Conservation (phyloP, 2,888 invertebrate species). For the Bembecia ichneumoniformis region DNA sequence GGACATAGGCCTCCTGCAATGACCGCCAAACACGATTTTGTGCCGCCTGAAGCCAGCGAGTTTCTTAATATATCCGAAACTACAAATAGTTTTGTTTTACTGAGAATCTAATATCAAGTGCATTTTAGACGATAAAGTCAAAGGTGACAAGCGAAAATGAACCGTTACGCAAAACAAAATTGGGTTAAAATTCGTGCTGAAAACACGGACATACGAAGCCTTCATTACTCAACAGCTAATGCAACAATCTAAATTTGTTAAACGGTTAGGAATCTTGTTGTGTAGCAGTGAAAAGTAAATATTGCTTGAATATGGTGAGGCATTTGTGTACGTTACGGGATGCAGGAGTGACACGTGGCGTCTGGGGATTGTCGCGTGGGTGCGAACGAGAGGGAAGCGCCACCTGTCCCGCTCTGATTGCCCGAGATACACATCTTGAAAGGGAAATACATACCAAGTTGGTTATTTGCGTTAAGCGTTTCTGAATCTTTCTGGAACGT, state of each 20-base stretch:
- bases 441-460: slow-evolving; percentile 40
- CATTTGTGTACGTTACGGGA: slow-evolving; percentile 23
- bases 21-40: too few relatives aligned
- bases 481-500: slow-evolving; percentile 14
- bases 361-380: slow-evolving; percentile 41
- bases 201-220: neutral
- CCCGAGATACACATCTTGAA: slow-evolving; percentile 56
- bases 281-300: slow-evolving; percentile 39
- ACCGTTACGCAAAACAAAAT: neutral
- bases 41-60: too few relatives aligned
- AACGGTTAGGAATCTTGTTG: slow-evolving; percentile 29
- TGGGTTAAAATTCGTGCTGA: neutral
- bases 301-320: slow-evolving; percentile 33
- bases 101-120: too few relatives aligned
- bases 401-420: slow-evolving; percentile 36
- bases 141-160: neutral
- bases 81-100: too few relatives aligned
- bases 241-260: neutral
- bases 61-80: too few relatives aligned
- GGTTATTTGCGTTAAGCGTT: slow-evolving; percentile 44
- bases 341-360: slow-evolving; percentile 49
- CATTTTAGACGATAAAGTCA: too few relatives aligned
- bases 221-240: neutral
- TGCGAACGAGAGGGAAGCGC: slow-evolving; percentile 30
- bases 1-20: too few relatives aligned